Conservation (phyloP, 1,140 invertebrate species). For the Aphidius gifuensis region DNA sequence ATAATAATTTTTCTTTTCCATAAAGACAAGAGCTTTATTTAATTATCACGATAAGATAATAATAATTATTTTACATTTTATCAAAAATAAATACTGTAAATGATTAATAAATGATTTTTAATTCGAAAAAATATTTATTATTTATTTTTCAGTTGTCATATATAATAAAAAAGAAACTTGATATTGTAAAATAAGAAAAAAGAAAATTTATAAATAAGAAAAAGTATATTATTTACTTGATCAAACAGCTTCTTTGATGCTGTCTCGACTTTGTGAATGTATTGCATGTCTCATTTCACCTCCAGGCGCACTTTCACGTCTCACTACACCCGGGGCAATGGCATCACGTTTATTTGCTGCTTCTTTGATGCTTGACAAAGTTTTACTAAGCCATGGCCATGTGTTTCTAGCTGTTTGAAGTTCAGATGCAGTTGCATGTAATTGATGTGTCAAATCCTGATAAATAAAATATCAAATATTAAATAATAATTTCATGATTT, state of each 20-base stretch:
- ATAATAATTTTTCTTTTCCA: no score
- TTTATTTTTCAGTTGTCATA: no score
- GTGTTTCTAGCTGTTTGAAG: conserved; percentile 74
- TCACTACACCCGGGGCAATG: conserved; percentile 34
- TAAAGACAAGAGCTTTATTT: no score
- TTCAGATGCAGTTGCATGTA: conserved; percentile 78
- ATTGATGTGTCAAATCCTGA: conserved; percentile 88
- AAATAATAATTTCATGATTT: conserved; percentile 11
- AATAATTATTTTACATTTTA: no score
- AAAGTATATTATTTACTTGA: conserved; percentile 28
- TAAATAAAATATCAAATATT: conserved; percentile 25
- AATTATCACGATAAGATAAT: no score
- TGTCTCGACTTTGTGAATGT: conserved; percentile 48
- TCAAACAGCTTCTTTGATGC: conserved; percentile 50
- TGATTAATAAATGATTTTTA: no score
- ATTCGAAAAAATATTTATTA: no score
- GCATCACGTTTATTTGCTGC: conserved; percentile 50
- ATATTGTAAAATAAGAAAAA: no score
- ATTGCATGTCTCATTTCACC: conserved; percentile 46
- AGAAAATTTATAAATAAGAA: no score
- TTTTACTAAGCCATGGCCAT: conserved; percentile 88
- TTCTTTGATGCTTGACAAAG: conserved; percentile 61
- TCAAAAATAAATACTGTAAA: no score
- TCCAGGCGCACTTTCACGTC: conserved; percentile 49
- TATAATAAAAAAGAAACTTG: no score